Evolutionary conservation across 1,140 invertebrate genomes (phyloP), one percentile per base, ranked within the genome.

Genomic region (Atta colombica): DNA sequence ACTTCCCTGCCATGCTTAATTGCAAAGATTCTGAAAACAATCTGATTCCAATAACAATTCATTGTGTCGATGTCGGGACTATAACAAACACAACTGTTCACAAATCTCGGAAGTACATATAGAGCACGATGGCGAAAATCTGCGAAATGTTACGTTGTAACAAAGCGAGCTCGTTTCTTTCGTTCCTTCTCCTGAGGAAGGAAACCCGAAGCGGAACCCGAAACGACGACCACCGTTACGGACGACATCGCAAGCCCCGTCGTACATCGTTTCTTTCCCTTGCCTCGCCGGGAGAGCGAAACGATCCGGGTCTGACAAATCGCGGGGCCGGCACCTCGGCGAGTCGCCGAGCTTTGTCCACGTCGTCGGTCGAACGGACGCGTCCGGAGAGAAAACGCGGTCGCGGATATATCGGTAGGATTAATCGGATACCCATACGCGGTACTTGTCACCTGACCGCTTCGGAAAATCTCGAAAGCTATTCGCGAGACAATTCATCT

Each of bases 231-330:
- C 80, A 75, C 69, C 68, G 80, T 84, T 84, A 84, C 45, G 21
- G 80, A 31, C 69, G 69, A 60, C 72, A 60, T 86, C 61, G 28
- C 61, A 31, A 25, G 28, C 71, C 39, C n/a, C 35, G 63, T 60
- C 74, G 63, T 80, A 53, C 49, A 63, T 80, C 69, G 80, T 84
- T 84, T 84, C 74, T 85, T 85, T 81, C 39, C 49, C 60, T 63
- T 35, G 74, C 39, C 58, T 51, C 63, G 60, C n/a, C 31, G 63
- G 21, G 65, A 86, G 85, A 69, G 65, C 35, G 65, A 69, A 87
- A 84, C 88, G 89, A 90, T 89, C 45, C 12, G 21, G 51, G n/a
- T 31, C 66, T 87, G 88, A 90, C 72, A 90, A 90, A 90, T 90
- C 85, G 77, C 53, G 16, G 77, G 69, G 72, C 80, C 72, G 85